A percentile compares a stretch with the other conserved stretches of the same genome.
Evolutionary conservation across 2,113 vertebrate species (phyloP).

Genomic region (Albula glossodonta): DNA sequence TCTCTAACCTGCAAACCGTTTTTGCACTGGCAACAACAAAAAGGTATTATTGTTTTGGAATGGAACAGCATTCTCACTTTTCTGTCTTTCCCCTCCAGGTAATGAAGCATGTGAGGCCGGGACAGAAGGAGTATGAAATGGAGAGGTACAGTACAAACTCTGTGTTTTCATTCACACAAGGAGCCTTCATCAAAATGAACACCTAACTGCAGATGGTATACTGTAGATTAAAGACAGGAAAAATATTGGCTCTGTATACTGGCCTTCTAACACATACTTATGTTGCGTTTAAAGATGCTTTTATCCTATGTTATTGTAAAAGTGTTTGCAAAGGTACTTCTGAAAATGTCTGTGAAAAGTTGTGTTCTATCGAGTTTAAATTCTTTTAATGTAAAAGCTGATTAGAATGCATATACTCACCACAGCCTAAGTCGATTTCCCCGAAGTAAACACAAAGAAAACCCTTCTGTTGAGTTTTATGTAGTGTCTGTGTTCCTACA

Average conservation of each 20-base stretch:
- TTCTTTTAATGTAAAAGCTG: no score
- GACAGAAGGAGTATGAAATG: slow-evolving; percentile 81
- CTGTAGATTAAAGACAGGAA: background rate
- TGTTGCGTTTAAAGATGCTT: background rate
- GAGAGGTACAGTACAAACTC: slow-evolving; percentile 71
- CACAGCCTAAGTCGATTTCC: no score
- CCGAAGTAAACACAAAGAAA: no score
- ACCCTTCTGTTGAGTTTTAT: no score
- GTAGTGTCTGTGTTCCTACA: background rate
- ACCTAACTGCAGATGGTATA: background rate
- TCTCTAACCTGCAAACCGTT: no score
- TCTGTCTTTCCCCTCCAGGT: slow-evolving; percentile 64
- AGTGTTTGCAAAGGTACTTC: no score
- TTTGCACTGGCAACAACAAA: no score
- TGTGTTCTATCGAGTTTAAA: no score
- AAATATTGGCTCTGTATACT: background rate
- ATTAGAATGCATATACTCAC: no score
- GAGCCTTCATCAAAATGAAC: background rate
- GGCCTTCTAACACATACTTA: background rate
- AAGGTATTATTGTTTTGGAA: no score
- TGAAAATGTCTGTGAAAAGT: no score
- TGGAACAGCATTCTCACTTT: background rate
- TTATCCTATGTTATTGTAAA: background rate
- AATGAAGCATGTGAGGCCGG: slow-evolving; percentile 76
- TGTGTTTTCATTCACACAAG: background rate